These are phyloP conservation scores for Procavia capensis DNA, from an alignment of 2,113 vertebrate species.

Conservation along the genomic window DNA sequence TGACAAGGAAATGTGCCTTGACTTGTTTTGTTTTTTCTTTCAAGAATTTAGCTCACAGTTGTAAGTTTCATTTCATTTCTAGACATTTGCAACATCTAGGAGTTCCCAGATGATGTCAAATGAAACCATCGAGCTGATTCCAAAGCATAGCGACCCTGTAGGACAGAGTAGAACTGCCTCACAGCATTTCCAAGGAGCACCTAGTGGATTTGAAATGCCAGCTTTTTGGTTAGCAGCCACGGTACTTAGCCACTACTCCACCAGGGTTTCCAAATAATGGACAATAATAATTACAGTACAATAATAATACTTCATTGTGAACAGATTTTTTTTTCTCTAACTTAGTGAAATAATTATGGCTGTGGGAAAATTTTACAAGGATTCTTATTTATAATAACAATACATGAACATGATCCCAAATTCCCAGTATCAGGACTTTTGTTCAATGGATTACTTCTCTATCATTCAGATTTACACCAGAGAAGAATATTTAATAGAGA, in stretches of 20 bases:
- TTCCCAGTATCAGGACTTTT: constrained; percentile 13
- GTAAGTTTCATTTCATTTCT: neutral
- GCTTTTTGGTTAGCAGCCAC: too few species aligned
- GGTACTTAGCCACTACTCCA: too few species aligned
- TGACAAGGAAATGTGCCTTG: neutral
- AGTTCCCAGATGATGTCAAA: neutral
- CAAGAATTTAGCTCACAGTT: constrained; percentile 23
- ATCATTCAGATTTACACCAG: neutral
- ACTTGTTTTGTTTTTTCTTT: constrained; percentile 27
- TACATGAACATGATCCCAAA: neutral
- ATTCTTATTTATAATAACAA: constrained; percentile 24
- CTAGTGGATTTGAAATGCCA: too few species aligned
- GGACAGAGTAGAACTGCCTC: too few species aligned
- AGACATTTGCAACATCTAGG: neutral
- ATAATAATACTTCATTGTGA: neutral
- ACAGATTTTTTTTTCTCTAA: neutral
- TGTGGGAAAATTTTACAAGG: neutral
- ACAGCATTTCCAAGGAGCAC: too few species aligned
- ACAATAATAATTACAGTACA: too few species aligned
- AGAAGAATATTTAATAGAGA: constrained; percentile 19
- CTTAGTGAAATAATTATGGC: neutral
- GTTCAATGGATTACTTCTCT: neutral
- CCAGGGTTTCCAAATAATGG: too few species aligned
- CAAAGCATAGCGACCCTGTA: too few species aligned
- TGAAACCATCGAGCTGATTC: too few species aligned